These are phyloP conservation scores for Mionectes macconnelli DNA, from an alignment of 2,113 vertebrate species.

Conservation along the genomic window DNA sequence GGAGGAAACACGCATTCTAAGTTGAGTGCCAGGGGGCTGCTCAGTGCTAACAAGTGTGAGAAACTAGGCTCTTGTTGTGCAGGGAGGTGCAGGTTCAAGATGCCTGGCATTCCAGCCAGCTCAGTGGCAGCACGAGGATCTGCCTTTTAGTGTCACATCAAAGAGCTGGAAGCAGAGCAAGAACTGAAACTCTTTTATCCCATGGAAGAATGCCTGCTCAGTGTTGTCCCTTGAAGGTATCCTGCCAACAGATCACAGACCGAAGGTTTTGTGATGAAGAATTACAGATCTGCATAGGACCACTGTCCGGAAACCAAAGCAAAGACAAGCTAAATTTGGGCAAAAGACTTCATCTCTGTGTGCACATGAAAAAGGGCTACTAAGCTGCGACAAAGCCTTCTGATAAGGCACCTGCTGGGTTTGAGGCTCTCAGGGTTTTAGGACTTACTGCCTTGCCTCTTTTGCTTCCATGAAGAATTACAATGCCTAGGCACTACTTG, in stretches of 20 bases:
- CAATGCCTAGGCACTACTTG: not conserved
- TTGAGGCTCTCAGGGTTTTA: not conserved
- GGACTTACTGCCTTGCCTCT: not conserved
- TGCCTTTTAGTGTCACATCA: rapidly evolving
- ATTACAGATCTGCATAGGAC: not conserved
- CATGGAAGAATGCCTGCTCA: not conserved
- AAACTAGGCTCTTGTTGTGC: not conserved
- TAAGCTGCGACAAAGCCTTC: not conserved
- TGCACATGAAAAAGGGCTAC: not conserved
- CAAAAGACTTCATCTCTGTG: not conserved
- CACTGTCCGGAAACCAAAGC: not conserved
- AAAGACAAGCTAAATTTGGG: not conserved
- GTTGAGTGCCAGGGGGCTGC: not conserved
- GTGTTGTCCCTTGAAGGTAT: not conserved
- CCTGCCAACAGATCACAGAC: not conserved
- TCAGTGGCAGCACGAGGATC: not conserved
- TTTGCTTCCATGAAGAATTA: not conserved
- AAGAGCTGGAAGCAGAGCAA: not conserved
- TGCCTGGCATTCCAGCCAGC: not conserved
- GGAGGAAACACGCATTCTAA: not conserved
- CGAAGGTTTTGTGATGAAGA: not conserved
- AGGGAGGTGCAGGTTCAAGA: not conserved
- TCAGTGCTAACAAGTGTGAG: not conserved
- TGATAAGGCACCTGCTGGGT: not conserved
- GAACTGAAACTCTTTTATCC: not conserved